Conservation (phyloP, 2,888 invertebrate genomes). For the Drosophila emarginata region DNA sequence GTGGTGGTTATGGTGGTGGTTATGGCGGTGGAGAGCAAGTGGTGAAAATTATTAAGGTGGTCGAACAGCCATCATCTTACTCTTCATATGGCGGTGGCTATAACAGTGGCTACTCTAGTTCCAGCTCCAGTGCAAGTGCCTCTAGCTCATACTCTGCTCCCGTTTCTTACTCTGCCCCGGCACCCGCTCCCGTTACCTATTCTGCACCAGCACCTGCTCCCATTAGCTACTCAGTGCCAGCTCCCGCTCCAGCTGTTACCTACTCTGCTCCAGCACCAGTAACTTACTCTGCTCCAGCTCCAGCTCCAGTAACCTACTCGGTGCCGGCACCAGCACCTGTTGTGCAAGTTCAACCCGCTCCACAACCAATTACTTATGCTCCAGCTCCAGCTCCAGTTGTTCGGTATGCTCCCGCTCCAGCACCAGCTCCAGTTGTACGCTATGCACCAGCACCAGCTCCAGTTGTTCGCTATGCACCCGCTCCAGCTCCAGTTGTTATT, state of each 20-base stretch:
- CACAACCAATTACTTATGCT: conserved; percentile 42
- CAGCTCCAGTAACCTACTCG: conserved; percentile 31
- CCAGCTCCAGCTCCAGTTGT: conserved; percentile 27
- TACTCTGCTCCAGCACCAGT: conserved; percentile 19
- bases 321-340: conserved; percentile 44
- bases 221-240: conserved; percentile 29
- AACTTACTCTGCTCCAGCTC: conserved; percentile 13
- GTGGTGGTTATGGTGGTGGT: conserved; percentile 39
- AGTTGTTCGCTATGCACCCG: background rate
- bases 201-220: conserved; percentile 32
- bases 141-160: conserved; percentile 41
- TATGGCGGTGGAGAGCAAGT: conserved; percentile 54
- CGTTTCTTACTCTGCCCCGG: conserved; percentile 40
- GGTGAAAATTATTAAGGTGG: conserved; percentile 75
- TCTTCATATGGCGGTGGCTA: conserved; percentile 47
- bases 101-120: conserved; percentile 33
- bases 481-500: conserved; percentile 17
- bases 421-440: conserved; percentile 1
- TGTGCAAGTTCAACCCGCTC: conserved; percentile 39
- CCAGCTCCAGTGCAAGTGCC: conserved; percentile 51
- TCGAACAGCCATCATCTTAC: conserved; percentile 66
- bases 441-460: conserved; percentile 22
- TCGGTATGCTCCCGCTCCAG: conserved; percentile 32
- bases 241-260: conserved; percentile 36
- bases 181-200: conserved; percentile 46